These are phyloP conservation scores for Sepiola atlantica DNA, from an alignment of 2,888 invertebrate genomes.

Conservation along the genomic window DNA sequence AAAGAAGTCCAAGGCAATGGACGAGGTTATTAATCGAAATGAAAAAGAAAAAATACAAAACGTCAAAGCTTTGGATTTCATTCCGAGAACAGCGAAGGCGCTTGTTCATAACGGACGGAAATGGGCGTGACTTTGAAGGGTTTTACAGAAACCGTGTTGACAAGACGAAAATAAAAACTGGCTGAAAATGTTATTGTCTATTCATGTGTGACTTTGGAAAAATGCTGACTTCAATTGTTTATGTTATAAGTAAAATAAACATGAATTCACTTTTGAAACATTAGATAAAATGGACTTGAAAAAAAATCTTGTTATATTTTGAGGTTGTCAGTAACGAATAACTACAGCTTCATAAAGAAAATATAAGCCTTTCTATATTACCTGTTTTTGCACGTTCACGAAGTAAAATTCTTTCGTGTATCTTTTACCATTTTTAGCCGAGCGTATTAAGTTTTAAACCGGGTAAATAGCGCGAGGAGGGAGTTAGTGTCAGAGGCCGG, in stretches of 20 bases:
- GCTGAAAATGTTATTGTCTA: neutral
- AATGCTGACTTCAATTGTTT: neutral
- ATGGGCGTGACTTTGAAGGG: neutral
- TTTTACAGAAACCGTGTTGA: neutral
- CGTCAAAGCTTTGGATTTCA: neutral
- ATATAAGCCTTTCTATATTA: too few relatives aligned
- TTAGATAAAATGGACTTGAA: neutral
- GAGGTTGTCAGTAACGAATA: too few relatives aligned
- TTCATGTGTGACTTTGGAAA: neutral
- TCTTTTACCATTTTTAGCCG: too few relatives aligned
- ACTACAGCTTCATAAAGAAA: too few relatives aligned
- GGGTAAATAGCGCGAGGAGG: too few relatives aligned
- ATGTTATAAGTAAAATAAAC: neutral
- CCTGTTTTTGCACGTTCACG: too few relatives aligned
- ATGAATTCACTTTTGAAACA: neutral
- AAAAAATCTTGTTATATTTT: neutral
- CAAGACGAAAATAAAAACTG: neutral
- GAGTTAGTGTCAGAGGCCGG: too few relatives aligned
- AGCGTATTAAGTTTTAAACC: too few relatives aligned
- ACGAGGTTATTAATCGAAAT: too few relatives aligned
- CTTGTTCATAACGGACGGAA: neutral
- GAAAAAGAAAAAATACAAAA: too few relatives aligned
- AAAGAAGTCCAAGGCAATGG: too few relatives aligned
- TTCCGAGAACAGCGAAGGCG: neutral
- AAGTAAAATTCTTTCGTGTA: too few relatives aligned